Evolutionary conservation across 2,113 vertebrate species (phyloP), one percentile per base, ranked within the genome.

Genomic region (Anseranas semipalmata): DNA sequence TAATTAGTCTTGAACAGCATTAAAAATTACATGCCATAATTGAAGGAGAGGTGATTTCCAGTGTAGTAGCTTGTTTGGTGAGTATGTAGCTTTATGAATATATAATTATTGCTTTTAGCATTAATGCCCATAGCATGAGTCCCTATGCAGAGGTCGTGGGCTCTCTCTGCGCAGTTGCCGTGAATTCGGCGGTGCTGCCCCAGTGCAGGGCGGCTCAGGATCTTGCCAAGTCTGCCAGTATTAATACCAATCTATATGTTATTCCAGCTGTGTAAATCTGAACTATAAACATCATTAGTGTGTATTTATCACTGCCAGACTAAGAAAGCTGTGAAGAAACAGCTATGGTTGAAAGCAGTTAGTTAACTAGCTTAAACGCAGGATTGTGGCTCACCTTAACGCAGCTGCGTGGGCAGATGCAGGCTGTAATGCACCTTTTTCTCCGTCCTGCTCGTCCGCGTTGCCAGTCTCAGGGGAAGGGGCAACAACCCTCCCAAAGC

Each of bases 301-400:
- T 39, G 74, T 91, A 89, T 95, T 95, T 94, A 94, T 89, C 86
- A 87, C 78, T 97, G 91, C 87, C 94, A 93, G 95, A 66, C 90
- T 89, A 91, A 78, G 84, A 85, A 96, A 92, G 84, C 91, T 91
- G 84, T 95, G 94, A 96, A 96, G 91, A 95, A 92, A 95, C 56
- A 81, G 74, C 90, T 73, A 89, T 82, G 93, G 94, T 91, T 89
- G 94, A 96, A 95, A 96, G 95, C 93, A 92, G 90, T 89, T 96
- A 92, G 65, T 97, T 93, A 96, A 92, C 92, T 95, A 95, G 89
- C 91, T 93, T n/a, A 83, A 89, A 95, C 84, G 91, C 89, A 92
- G 87, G 89, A 89, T 62, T 76, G 73, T 82, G 80, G 73, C 68
- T 96, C 83, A 55, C 70, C 77, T 90, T 84, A 79, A 72, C 1